phyloP scores from a whole-genome alignment of 1,140 invertebrate species.

The Heliconius himera region DNA sequence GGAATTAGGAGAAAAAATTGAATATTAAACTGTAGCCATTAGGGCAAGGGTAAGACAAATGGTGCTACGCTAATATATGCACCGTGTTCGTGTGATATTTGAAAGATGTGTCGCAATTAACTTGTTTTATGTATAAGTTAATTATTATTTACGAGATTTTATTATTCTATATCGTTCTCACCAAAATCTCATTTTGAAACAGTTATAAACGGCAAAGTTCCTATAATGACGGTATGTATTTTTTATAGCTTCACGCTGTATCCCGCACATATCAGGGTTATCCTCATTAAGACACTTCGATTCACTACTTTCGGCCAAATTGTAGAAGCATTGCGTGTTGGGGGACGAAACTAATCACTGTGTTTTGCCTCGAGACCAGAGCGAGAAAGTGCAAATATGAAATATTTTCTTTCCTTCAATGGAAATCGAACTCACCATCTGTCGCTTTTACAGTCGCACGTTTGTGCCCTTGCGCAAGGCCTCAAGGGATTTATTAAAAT shows the following conservation, averaged over 20 bases:
- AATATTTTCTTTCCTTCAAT: neutral
- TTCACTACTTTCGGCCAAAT: neutral
- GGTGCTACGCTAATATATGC: constrained; percentile 34
- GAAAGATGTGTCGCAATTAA: constrained; percentile 30
- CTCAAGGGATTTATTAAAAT: neutral
- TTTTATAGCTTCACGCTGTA: neutral
- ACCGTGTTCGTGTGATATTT: constrained; percentile 31
- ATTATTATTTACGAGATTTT: neutral
- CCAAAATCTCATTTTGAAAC: neutral
- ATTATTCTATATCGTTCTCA: neutral
- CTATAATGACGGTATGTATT: too few species aligned
- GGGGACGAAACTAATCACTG: neutral
- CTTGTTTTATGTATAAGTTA: neutral
- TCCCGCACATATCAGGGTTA: neutral
- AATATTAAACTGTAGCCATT: constrained; percentile 60
- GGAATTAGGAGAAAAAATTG: constrained; percentile 67
- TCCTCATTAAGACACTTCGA: neutral
- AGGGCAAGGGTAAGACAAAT: constrained; percentile 62
- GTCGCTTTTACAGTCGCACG: neutral
- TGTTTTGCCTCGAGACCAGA: neutral
- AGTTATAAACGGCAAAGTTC: neutral
- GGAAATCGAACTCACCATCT: neutral
- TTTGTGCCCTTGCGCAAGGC: neutral
- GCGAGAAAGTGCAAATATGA: neutral
- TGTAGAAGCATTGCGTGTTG: neutral